phyloP scores from a whole-genome alignment of 2,888 invertebrate genomes.

The Dione vanillae region DNA sequence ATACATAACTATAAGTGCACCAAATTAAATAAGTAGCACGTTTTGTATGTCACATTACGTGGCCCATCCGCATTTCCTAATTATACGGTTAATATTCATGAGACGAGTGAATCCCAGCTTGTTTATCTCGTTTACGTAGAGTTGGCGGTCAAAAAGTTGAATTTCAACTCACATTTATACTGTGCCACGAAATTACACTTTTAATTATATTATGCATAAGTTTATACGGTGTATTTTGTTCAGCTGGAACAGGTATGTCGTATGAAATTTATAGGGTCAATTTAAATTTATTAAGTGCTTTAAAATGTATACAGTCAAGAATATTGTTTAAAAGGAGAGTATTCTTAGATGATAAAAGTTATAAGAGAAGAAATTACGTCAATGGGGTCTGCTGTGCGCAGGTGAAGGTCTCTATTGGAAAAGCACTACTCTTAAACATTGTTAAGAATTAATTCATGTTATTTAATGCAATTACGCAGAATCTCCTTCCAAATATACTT shows the following conservation, averaged over 20 bases:
- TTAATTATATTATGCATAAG: constrained; percentile 16
- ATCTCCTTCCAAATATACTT: too few relatives aligned
- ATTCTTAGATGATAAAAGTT: too few relatives aligned
- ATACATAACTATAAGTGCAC: constrained; percentile 16
- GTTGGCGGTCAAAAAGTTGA: constrained; percentile 29
- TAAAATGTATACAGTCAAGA: too few relatives aligned
- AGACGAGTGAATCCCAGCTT: constrained; percentile 31
- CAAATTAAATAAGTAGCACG: constrained; percentile 32
- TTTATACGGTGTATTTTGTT: not conserved
- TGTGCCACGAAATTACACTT: constrained; percentile 18
- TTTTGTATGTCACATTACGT: constrained; percentile 37
- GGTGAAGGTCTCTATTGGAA: too few relatives aligned
- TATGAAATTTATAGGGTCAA: not conserved
- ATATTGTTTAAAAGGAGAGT: too few relatives aligned
- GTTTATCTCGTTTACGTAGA: constrained; percentile 32
- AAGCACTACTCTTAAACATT: too few relatives aligned
- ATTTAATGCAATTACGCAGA: too few relatives aligned
- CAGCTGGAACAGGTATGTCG: not conserved
- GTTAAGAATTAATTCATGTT: too few relatives aligned
- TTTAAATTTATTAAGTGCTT: too few relatives aligned
- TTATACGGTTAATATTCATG: constrained; percentile 38
- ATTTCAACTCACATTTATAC: constrained; percentile 14
- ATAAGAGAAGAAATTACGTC: too few relatives aligned
- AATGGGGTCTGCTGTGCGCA: too few relatives aligned
- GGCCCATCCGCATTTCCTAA: constrained; percentile 36